phyloP scores from a whole-genome alignment of 2,888 invertebrate genomes.

The Agrochola litura region DNA sequence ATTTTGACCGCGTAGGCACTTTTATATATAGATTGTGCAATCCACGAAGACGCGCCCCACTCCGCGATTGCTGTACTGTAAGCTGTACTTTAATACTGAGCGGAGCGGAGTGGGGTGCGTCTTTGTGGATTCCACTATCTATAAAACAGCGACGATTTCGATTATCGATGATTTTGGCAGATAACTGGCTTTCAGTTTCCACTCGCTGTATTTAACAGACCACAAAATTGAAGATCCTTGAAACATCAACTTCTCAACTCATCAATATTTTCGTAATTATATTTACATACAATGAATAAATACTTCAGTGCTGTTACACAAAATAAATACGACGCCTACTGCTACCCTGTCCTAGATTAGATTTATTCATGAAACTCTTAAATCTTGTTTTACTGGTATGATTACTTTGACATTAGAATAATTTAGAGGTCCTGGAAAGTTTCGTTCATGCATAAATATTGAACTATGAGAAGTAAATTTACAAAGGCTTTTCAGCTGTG shows the following conservation, averaged over 20 bases:
- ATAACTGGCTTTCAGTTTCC: neutral
- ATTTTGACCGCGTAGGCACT: too few relatives aligned
- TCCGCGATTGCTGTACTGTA: too few relatives aligned
- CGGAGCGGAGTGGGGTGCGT: too few relatives aligned
- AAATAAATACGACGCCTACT: conserved; percentile 20
- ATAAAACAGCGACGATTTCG: too few relatives aligned
- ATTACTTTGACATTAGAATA: conserved; percentile 28
- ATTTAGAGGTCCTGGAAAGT: conserved; percentile 14
- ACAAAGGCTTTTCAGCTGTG: neutral
- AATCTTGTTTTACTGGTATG: conserved; percentile 30
- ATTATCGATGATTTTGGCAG: too few relatives aligned
- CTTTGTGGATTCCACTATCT: too few relatives aligned
- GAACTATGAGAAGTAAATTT: neutral
- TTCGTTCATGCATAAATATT: conserved; percentile 23
- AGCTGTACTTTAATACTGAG: too few relatives aligned
- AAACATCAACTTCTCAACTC: conserved; percentile 4
- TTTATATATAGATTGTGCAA: too few relatives aligned
- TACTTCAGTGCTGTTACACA: conserved; percentile 27
- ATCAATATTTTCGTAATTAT: neutral
- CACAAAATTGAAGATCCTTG: too few relatives aligned
- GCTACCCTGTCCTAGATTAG: neutral
- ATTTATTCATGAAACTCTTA: conserved; percentile 45
- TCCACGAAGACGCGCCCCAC: too few relatives aligned
- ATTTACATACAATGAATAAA: conserved; percentile 37
- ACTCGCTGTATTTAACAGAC: neutral